Percentiles rank a stretch among this genome's conserved stretches.
phyloP scores from a whole-genome alignment of 2,888 invertebrate species.

The Macrophya alboannulata region DNA sequence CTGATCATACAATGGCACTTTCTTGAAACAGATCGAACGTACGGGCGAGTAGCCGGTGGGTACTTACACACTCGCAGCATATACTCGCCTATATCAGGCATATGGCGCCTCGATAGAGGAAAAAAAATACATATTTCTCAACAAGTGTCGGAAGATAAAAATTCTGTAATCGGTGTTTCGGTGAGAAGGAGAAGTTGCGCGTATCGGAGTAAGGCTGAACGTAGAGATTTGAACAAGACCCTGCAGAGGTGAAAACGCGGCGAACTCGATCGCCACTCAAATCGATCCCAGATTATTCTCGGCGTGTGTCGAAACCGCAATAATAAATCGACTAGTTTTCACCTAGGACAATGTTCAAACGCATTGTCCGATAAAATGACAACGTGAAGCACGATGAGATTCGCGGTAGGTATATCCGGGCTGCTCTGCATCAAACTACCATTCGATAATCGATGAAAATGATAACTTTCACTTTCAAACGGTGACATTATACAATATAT shows the following conservation, averaged over 20 bases:
- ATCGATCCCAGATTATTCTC: not conserved
- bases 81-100: not conserved
- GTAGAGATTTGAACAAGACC: not conserved
- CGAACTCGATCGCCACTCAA: not conserved
- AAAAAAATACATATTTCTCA: not conserved
- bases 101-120: not conserved
- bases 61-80: too few relatives aligned
- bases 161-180: not conserved
- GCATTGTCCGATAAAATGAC: not conserved
- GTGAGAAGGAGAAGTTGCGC: not conserved
- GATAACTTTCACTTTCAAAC: slow-evolving; percentile 36
- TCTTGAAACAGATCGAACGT: slow-evolving; percentile 4
- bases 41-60: not conserved
- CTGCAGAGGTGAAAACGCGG: not conserved
- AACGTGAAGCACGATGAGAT: not conserved
- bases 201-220: not conserved
- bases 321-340: not conserved
- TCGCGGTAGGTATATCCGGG: not conserved
- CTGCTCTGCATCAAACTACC: not conserved
- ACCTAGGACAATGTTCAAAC: not conserved
- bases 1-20: not conserved
- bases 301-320: not conserved
- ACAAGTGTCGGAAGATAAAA: not conserved
- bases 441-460: slow-evolving; percentile 34
- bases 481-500: not conserved